These are phyloP conservation scores for Siniperca scherzeri DNA, from an alignment of 2,797 vertebrate genomes.

Conservation along the genomic window DNA sequence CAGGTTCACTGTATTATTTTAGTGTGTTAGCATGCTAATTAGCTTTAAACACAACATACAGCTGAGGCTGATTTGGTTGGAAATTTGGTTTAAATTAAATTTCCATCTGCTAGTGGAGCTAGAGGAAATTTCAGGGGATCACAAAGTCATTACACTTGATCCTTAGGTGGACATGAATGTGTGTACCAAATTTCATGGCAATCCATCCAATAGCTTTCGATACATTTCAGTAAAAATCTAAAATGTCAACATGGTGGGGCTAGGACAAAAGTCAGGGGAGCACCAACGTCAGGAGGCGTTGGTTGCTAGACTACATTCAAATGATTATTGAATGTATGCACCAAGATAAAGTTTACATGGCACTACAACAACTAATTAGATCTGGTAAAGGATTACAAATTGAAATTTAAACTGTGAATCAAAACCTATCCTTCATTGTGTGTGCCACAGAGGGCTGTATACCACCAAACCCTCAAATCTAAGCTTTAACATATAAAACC, in stretches of 20 bases:
- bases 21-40: neutral
- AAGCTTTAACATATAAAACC: slow-evolving; percentile 3
- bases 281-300: no score
- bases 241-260: no score
- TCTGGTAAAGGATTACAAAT: neutral
- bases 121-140: neutral
- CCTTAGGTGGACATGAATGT: no score
- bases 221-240: neutral
- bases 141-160: no score
- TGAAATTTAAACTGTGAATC: neutral
- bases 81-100: neutral
- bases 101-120: neutral
- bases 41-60: neutral
- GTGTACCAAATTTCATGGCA: no score
- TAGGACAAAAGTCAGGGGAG: neutral
- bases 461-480: neutral
- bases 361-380: neutral
- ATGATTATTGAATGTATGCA: neutral
- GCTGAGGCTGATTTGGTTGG: neutral
- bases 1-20: neutral
- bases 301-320: neutral
- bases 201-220: neutral
- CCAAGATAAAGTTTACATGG: neutral
- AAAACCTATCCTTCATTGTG: neutral
- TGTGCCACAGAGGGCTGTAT: neutral